Evolutionary conservation across 2,113 vertebrate genomes (phyloP).

Genomic region (Myanophis thanlyinensis): DNA sequence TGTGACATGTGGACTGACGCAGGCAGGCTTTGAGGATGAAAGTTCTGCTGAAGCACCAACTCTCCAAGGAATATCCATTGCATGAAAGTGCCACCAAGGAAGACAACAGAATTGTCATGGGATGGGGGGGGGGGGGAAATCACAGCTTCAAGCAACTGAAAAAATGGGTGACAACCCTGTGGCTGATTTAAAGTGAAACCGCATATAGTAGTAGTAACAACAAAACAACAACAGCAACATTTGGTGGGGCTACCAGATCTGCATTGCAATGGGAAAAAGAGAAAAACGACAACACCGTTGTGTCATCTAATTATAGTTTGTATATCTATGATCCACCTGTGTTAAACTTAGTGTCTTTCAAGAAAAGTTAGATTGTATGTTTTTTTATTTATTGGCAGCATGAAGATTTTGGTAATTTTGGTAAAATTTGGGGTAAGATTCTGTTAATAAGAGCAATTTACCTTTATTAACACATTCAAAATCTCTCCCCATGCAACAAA

Average conservation of each 20-base stretch:
- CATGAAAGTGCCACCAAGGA: not conserved
- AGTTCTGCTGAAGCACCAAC: not conserved
- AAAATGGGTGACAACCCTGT: slow-evolving; percentile 1
- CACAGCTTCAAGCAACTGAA: slow-evolving; percentile 11
- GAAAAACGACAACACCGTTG: not conserved
- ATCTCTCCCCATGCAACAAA: too few relatives aligned
- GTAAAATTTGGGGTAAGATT: fast-evolving
- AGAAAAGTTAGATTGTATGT: not conserved
- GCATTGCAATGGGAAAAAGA: not conserved
- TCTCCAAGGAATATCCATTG: not conserved
- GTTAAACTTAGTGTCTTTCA: not conserved
- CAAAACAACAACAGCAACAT: not conserved
- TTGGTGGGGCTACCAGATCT: not conserved
- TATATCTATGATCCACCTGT: not conserved
- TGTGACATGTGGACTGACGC: slow-evolving; percentile 1
- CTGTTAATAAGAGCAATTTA: not conserved
- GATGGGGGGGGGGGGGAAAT: not conserved
- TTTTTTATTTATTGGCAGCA: not conserved
- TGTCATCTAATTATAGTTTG: not conserved
- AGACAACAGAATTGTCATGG: not conserved
- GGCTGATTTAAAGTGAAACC: not conserved
- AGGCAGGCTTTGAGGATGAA: not conserved
- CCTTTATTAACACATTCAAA: not conserved
- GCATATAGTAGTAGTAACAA: not conserved
- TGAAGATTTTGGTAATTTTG: not conserved